Base-by-base conservation (phyloP, 2,888 invertebrate genomes). In the Lepas anatifera region DNA sequence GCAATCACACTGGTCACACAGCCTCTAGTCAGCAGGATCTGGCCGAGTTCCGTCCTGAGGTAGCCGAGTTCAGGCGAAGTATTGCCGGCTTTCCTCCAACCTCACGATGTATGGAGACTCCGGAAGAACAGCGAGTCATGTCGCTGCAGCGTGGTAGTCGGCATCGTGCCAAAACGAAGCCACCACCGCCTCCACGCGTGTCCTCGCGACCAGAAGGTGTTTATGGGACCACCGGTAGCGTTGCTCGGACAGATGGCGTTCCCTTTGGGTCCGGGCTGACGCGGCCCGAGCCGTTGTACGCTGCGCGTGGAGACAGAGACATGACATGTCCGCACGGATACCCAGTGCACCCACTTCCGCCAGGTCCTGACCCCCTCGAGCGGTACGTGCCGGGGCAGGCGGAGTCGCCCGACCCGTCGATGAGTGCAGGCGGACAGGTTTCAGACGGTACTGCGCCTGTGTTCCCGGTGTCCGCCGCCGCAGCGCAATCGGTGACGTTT, bases 341-440 rank as follows among this genome's bases (percentile, higher is more conserved):
- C 35, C 58, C 58, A 35, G 35, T 58, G 58, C 58, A 58, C 58
- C 52, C 52, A 16, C 58, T 35, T 18, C 58, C 58, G 58, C 58
- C 58, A 22, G 35, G 35, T 22, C 22, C 35, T 22, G 58, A 58
- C 32, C 35, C 58, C 18, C 58, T 58, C 22, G 58, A 58, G 35
- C 58, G 58, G 32, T 58, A 22, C 18, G 58, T 58, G 58, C 58
- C 58, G 7, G 58, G 58, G 8, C 58, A 58, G 58, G 58, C 58
- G 32, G 58, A 58, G 58, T 58, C 58, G 58, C 58, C 58, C 16
- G 58, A 58, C 58, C 58, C 58, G 58, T 6, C 58, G n/a, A n/a
- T n/a, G n/a, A n/a, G n/a, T n/a, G n/a, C n/a, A n/a, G n/a, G n/a
- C n/a, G n/a, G n/a, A n/a, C n/a, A n/a, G n/a, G n/a, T n/a, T n/a